A percentile compares a stretch with the other conserved stretches of the same genome.
phyloP scores from a whole-genome alignment of 2,888 invertebrate species.

The Arrhopalites spinosus region DNA sequence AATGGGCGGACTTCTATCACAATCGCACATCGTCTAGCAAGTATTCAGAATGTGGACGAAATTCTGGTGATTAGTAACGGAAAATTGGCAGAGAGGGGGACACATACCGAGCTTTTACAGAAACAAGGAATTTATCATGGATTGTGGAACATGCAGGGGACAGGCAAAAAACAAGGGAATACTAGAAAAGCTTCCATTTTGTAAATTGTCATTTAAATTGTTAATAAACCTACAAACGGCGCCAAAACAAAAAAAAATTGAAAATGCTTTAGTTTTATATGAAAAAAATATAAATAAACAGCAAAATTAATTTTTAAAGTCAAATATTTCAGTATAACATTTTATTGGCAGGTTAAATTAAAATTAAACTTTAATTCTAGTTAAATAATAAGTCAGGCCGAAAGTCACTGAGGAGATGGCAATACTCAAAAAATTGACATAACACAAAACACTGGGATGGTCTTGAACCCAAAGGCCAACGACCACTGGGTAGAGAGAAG shows the following conservation, averaged over 20 bases:
- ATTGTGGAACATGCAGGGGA: constrained; percentile 37
- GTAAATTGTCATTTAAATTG: too few species aligned
- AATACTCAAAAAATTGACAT: neutral
- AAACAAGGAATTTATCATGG: constrained; percentile 69
- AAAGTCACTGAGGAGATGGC: too few species aligned
- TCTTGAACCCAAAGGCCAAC: constrained; percentile 17
- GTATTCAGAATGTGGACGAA: constrained; percentile 78
- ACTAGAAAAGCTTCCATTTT: too few species aligned
- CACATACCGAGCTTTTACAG: constrained; percentile 70
- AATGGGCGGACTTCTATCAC: constrained; percentile 82
- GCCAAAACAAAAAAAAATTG: too few species aligned
- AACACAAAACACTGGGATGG: constrained; percentile 1
- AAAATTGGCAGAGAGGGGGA: constrained; percentile 72
- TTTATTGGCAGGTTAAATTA: too few species aligned
- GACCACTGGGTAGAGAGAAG: constrained; percentile 5
- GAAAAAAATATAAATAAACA: too few species aligned
- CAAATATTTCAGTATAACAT: too few species aligned
- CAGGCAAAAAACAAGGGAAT: neutral
- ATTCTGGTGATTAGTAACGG: constrained; percentile 66
- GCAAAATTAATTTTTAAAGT: too few species aligned
- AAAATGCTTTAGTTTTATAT: too few species aligned
- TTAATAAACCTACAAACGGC: too few species aligned
- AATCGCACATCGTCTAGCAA: constrained; percentile 84
- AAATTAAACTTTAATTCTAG: too few species aligned
- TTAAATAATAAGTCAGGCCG: too few species aligned